Percentiles rank a stretch among this genome's conserved stretches.
phyloP scores from a whole-genome alignment of 2,113 vertebrate species.

The Salvelinus sp. region DNA sequence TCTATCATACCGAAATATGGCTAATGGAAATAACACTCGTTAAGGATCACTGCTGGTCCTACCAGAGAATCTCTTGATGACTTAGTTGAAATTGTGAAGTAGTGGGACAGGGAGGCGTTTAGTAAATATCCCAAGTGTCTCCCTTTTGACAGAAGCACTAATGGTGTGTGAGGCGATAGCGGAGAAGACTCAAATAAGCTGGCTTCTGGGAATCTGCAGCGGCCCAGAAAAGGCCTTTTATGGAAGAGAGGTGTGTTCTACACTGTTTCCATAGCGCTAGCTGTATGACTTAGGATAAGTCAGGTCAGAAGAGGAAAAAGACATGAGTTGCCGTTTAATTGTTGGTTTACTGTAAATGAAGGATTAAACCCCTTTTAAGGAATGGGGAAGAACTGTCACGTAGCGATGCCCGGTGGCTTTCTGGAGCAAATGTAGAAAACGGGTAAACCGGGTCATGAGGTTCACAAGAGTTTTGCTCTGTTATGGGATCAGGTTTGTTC shows the following conservation, averaged over 20 bases:
- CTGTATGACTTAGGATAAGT: conserved; percentile 22
- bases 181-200: conserved; percentile 10
- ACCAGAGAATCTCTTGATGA: not conserved
- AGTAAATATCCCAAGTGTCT: not conserved
- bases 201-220: conserved; percentile 27
- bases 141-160: conserved; percentile 8
- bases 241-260: conserved; percentile 36
- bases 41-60: too few species aligned
- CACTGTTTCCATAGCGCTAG: conserved; percentile 12
- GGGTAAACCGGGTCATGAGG: too few species aligned
- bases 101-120: not conserved
- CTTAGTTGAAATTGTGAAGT: not conserved
- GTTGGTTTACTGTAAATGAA: conserved; percentile 31
- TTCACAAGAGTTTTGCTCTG: too few species aligned
- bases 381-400: not conserved
- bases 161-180: conserved; percentile 11
- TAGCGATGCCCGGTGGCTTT: not conserved
- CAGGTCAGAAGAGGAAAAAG: conserved; percentile 43
- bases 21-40: too few species aligned
- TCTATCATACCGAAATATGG: too few species aligned
- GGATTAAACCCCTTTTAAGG: conserved; percentile 21
- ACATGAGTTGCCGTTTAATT: conserved; percentile 29
- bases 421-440: too few species aligned
- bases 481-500: too few species aligned
- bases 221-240: conserved; percentile 54